These are phyloP conservation scores for Desmophyllum pertusum DNA, from an alignment of 92 coral and sea anemone species.

Conservation along the genomic window DNA sequence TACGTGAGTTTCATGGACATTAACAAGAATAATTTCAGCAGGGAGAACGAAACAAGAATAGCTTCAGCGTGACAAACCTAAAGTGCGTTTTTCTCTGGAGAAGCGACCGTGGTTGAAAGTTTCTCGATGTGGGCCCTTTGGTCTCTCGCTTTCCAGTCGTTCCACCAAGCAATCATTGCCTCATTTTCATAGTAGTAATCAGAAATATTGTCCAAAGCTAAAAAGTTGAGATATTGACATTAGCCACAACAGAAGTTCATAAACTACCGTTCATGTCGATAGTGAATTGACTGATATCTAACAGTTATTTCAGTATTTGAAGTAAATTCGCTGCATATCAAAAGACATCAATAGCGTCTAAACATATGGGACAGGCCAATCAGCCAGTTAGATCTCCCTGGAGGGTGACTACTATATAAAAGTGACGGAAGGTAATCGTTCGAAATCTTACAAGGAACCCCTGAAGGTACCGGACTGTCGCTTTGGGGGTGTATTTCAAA, in stretches of 20 bases:
- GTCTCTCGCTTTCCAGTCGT: slow-evolving; percentile 33
- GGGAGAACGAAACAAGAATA: background rate
- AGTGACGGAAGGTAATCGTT: no score
- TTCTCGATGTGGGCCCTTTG: slow-evolving; percentile 26
- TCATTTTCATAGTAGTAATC: slow-evolving; percentile 24
- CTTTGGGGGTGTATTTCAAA: no score
- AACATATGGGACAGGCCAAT: no score
- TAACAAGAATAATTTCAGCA: background rate
- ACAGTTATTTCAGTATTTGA: no score
- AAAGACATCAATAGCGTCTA: no score
- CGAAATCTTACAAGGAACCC: no score
- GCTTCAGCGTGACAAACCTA: slow-evolving; percentile 15
- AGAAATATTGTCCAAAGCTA: slow-evolving; percentile 30
- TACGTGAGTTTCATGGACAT: no score
- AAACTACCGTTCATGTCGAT: background rate
- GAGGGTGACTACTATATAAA: no score
- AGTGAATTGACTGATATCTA: no score
- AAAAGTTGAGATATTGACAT: background rate
- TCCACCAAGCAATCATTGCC: slow-evolving; percentile 39
- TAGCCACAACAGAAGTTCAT: background rate
- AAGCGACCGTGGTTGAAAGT: slow-evolving; percentile 28
- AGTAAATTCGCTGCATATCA: no score
- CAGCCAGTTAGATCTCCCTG: no score
- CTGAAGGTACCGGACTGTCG: no score
- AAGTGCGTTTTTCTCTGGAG: slow-evolving; percentile 25